These are phyloP conservation scores for Xanthia icteritia DNA, from an alignment of 2,888 invertebrate species.

Conservation along the genomic window DNA sequence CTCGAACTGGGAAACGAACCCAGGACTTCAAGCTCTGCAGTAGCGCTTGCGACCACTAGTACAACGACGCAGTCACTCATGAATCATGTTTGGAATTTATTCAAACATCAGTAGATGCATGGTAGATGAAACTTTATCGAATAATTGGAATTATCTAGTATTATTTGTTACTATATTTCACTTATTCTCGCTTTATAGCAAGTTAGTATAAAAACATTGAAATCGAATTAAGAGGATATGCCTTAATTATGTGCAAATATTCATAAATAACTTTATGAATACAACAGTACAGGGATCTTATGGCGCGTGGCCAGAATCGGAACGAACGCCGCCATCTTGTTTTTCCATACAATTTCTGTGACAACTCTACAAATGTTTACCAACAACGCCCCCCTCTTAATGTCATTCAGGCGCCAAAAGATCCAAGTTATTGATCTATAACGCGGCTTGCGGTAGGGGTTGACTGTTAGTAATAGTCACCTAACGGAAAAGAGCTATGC, in stretches of 20 bases:
- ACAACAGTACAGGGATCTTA: neutral
- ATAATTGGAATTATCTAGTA: neutral
- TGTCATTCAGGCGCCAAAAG: neutral
- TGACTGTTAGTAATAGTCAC: neutral
- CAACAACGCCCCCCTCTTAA: neutral
- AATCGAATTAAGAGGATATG: neutral
- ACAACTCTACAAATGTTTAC: neutral
- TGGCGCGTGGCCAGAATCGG: neutral
- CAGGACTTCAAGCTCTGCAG: neutral
- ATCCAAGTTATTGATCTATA: neutral
- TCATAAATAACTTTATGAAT: neutral
- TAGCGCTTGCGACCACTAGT: neutral
- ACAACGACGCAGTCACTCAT: neutral
- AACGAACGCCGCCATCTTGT: neutral
- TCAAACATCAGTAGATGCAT: neutral
- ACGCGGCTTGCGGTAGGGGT: neutral
- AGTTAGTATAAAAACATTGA: neutral
- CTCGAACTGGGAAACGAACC: neutral
- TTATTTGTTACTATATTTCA: neutral
- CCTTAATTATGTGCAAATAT: neutral
- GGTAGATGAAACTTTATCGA: neutral
- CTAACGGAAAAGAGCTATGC: too few species aligned
- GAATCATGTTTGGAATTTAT: neutral
- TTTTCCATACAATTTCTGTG: neutral
- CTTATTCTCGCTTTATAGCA: neutral